Evolutionary conservation across 1,140 invertebrate genomes (phyloP).

Genomic region (Colletes gigas): DNA sequence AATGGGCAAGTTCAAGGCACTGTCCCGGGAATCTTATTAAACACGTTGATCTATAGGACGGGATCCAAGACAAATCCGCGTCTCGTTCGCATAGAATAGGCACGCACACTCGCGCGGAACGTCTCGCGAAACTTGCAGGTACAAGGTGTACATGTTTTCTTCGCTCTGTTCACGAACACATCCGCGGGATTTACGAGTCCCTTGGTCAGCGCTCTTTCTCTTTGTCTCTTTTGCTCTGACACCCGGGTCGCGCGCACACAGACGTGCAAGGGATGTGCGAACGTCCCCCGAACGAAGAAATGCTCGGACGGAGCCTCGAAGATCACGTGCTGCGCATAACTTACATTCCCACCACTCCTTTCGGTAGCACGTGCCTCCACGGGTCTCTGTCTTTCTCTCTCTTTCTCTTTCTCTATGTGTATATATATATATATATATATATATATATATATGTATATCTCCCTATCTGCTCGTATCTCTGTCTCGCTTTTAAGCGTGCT

Average conservation of each 20-base stretch:
- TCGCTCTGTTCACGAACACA: background rate
- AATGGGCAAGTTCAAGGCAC: too few relatives aligned
- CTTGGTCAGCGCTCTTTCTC: conserved; percentile 12
- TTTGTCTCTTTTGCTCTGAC: conserved; percentile 1
- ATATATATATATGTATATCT: conserved; percentile 4
- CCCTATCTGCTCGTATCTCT: conserved; percentile 42
- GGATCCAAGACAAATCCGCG: background rate
- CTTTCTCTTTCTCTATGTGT: background rate
- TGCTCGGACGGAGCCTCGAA: conserved; percentile 69
- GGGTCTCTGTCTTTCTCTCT: conserved; percentile 48
- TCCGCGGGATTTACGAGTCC: conserved; percentile 16
- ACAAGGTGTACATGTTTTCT: background rate
- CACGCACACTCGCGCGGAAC: background rate
- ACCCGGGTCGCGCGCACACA: background rate
- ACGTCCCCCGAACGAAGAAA: conserved; percentile 62
- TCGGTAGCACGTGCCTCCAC: conserved; percentile 65
- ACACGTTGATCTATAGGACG: background rate
- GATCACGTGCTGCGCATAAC: conserved; percentile 79
- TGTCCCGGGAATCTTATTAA: too few relatives aligned
- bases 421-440: conserved; percentile 3
- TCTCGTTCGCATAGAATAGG: background rate
- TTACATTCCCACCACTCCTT: conserved; percentile 74
- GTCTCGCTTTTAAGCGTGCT: conserved; percentile 45
- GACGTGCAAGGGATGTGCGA: conserved; percentile 42
- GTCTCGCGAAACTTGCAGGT: background rate